These are phyloP conservation scores for Palythoa heliodiscus DNA, from an alignment of 92 coral and sea anemone genomes.

Conservation along the genomic window DNA sequence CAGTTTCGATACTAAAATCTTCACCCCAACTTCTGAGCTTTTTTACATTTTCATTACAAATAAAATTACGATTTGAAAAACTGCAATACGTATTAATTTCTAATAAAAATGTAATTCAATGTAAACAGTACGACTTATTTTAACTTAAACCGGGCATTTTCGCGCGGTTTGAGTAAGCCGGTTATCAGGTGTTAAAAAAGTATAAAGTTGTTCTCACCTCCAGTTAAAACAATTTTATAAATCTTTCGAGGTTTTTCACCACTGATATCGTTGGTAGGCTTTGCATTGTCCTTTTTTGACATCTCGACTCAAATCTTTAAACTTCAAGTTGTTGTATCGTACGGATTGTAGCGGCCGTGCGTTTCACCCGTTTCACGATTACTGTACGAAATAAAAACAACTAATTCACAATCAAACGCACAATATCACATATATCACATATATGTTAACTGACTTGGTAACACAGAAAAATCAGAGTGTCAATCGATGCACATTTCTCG, in stretches of 20 bases:
- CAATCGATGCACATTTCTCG: not conserved
- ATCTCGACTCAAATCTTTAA: not conserved
- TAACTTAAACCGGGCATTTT: not conserved
- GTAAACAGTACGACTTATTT: not conserved
- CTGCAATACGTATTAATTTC: no score
- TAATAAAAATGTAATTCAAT: no score
- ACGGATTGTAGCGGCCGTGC: not conserved
- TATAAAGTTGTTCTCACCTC: slow-evolving; percentile 70
- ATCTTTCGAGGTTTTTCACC: slow-evolving; percentile 47
- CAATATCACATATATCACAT: not conserved
- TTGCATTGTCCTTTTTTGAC: not conserved
- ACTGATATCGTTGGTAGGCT: not conserved
- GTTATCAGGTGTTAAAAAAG: not conserved
- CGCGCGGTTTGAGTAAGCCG: not conserved
- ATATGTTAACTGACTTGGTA: not conserved
- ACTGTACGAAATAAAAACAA: not conserved
- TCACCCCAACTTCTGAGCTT: no score
- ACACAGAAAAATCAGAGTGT: not conserved
- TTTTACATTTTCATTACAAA: no score
- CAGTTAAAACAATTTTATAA: slow-evolving; percentile 89
- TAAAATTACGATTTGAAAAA: no score
- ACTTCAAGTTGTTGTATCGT: not conserved
- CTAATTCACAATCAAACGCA: not conserved
- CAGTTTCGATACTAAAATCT: no score
- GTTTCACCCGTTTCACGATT: not conserved